Evolutionary conservation across 2,113 vertebrate species (phyloP).

Genomic region (Semicossyphus pulcher): DNA sequence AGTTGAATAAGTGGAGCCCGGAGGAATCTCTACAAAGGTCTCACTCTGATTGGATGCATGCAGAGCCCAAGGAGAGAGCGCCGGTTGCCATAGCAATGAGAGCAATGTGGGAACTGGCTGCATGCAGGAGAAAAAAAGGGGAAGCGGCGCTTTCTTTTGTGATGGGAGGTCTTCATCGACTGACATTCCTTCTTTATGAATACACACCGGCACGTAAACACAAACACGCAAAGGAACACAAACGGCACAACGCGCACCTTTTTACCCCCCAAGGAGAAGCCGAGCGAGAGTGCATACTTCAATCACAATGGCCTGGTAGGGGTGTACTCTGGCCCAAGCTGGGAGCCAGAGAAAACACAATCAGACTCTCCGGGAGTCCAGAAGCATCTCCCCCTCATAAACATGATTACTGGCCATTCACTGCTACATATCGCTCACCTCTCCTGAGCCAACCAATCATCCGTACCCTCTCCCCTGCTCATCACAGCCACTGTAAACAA

Average conservation of each 20-base stretch:
- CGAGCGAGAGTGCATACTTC: constrained; percentile 57
- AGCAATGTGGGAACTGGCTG: constrained; percentile 80
- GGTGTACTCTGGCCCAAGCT: constrained; percentile 68
- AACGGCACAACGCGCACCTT: constrained; percentile 42
- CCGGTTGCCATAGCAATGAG: constrained; percentile 86
- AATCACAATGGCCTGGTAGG: constrained; percentile 70
- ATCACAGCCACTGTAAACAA: constrained; percentile 48
- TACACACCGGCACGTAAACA: constrained; percentile 51
- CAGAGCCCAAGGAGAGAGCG: constrained; percentile 81
- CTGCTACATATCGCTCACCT: constrained; percentile 54
- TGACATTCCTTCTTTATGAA: constrained; percentile 62
- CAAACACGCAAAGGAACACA: constrained; percentile 36
- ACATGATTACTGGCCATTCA: constrained; percentile 68
- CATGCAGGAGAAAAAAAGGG: constrained; percentile 70
- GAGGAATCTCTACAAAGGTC: constrained; percentile 87
- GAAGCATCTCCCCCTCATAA: constrained; percentile 65
- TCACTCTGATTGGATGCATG: constrained; percentile 85
- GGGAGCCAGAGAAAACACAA: constrained; percentile 73
- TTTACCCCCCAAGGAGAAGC: constrained; percentile 60
- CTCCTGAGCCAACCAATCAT: constrained; percentile 66
- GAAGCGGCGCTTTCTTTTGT: constrained; percentile 78
- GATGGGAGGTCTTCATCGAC: constrained; percentile 70
- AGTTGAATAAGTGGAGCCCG: constrained; percentile 85
- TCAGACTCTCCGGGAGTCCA: constrained; percentile 65
- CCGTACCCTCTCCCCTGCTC: constrained; percentile 21